These are phyloP conservation scores for Elgaria multicarinata DNA, from an alignment of 2,113 vertebrate species.

Conservation along the genomic window DNA sequence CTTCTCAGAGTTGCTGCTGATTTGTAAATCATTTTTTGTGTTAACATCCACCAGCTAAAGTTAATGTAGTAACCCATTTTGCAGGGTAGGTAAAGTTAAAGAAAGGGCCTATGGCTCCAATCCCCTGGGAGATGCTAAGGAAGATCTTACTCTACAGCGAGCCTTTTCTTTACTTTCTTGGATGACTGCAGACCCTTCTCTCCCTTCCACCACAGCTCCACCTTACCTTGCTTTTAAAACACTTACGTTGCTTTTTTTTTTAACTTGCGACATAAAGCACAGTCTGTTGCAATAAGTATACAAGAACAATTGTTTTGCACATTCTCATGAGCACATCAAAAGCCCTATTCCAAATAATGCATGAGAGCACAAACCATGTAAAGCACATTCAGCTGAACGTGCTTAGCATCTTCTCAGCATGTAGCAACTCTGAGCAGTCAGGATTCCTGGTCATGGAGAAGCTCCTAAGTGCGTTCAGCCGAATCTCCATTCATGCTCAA, in stretches of 20 bases:
- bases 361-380: too few relatives aligned
- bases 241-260: background rate
- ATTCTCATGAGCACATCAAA: background rate
- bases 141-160: background rate
- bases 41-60: too few relatives aligned
- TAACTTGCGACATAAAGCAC: background rate
- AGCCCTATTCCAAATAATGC: too few relatives aligned
- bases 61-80: background rate
- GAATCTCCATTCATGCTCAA: too few relatives aligned
- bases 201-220: background rate
- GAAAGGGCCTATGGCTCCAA: background rate
- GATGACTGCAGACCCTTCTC: background rate
- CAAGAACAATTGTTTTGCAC: background rate
- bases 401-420: too few relatives aligned
- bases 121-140: background rate
- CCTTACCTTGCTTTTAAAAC: too few relatives aligned
- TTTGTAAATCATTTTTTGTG: background rate
- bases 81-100: background rate
- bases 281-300: background rate
- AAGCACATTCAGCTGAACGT: too few relatives aligned
- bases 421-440: too few relatives aligned
- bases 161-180: background rate
- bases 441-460: too few relatives aligned
- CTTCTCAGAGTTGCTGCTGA: background rate
- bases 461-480: too few relatives aligned